These are phyloP conservation scores for Anguilla marmorata DNA, from an alignment of 2,797 vertebrate genomes.

Conservation along the genomic window DNA sequence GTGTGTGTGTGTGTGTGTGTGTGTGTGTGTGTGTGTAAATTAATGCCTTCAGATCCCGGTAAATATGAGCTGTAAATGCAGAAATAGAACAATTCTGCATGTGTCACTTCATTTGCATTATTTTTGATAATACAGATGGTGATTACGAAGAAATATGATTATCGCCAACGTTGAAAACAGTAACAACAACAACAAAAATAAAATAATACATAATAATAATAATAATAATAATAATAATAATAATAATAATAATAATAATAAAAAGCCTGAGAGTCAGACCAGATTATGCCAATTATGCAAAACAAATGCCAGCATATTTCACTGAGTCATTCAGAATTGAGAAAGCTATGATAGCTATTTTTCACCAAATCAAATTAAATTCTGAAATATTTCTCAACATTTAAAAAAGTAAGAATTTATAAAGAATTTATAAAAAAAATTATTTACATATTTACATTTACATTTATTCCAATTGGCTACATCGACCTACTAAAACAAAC, in stretches of 20 bases:
- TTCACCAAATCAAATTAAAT: conserved; percentile 2
- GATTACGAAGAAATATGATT: neutral
- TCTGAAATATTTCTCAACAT: neutral
- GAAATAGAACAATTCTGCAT: neutral
- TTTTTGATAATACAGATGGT: neutral
- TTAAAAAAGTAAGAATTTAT: neutral
- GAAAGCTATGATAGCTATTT: neutral
- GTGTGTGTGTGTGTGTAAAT: neutral
- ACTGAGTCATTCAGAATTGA: neutral
- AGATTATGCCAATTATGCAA: conserved; percentile 1
- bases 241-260: neutral
- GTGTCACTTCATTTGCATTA: neutral
- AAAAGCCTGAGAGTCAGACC: neutral
- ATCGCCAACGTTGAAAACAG: neutral
- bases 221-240: neutral
- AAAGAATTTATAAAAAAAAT: neutral
- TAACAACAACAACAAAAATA: neutral
- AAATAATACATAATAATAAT: neutral
- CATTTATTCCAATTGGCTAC: neutral
- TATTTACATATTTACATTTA: neutral
- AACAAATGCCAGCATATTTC: neutral
- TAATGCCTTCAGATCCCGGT: neutral
- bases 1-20: neutral
- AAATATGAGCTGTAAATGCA: neutral
- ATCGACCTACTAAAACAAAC: neutral